Conservation (phyloP, 1,140 invertebrate genomes). For the Trachymyrmex septentrionalis region DNA sequence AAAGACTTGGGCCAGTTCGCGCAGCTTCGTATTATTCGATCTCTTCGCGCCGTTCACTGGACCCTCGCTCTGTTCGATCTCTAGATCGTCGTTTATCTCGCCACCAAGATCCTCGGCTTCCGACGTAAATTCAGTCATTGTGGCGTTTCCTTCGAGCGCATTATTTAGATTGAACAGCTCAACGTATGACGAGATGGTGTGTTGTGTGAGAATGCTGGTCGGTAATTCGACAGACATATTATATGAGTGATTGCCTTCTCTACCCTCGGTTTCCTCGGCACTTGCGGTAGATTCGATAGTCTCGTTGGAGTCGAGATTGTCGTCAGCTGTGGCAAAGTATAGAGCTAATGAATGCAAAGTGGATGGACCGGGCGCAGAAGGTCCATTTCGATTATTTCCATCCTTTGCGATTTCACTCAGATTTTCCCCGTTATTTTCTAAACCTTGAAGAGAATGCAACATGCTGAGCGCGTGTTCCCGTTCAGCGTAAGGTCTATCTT, state of each 20-base stretch:
- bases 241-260: conserved; percentile 41
- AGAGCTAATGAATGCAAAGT: conserved; percentile 92
- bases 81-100: conserved; percentile 88
- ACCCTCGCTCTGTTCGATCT: conserved; percentile 88
- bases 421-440: conserved; percentile 79
- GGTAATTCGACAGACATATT: conserved; percentile 80
- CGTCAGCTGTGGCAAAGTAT: conserved; percentile 91
- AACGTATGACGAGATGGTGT: conserved; percentile 82
- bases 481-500: conserved; percentile 78
- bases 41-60: conserved; percentile 86
- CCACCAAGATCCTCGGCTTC: conserved; percentile 80
- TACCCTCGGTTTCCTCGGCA: conserved; percentile 76
- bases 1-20: conserved; percentile 93
- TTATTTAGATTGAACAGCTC: conserved; percentile 85
- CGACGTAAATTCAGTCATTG: conserved; percentile 81
- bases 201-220: conserved; percentile 80
- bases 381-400: neutral
- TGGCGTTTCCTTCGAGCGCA: conserved; percentile 82
- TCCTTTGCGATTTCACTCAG: conserved; percentile 59
- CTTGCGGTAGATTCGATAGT: conserved; percentile 68
- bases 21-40: conserved; percentile 88
- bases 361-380: conserved; percentile 89
- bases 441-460: conserved; percentile 82
- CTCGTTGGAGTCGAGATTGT: conserved; percentile 87
- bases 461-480: conserved; percentile 84